Evolutionary conservation across 2,888 invertebrate genomes (phyloP).

Genomic region (Falcaria lacertinaria): DNA sequence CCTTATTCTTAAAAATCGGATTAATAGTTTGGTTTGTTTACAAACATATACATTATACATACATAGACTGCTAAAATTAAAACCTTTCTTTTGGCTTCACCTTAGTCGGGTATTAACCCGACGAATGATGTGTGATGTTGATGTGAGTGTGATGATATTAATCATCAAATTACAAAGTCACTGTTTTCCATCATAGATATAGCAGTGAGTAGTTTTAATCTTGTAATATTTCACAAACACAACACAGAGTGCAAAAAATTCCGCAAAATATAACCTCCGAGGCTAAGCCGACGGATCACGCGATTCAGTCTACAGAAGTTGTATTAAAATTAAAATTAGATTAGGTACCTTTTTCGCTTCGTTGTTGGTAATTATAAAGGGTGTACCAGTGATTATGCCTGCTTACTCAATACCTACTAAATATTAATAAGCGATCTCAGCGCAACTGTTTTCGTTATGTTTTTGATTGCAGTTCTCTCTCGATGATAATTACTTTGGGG

Average conservation of each 20-base stretch:
- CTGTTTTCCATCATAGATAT: no score
- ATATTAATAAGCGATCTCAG: slow-evolving; percentile 66
- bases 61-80: no score
- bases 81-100: no score
- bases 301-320: neutral
- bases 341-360: slow-evolving; percentile 67
- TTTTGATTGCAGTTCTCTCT: slow-evolving; percentile 75
- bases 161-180: no score
- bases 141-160: no score
- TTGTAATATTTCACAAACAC: no score
- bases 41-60: no score
- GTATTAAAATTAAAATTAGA: slow-evolving; percentile 73
- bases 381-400: slow-evolving; percentile 44
- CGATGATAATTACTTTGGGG: slow-evolving; percentile 75
- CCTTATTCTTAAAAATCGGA: no score
- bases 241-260: neutral
- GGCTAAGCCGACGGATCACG: neutral
- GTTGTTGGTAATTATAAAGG: slow-evolving; percentile 63
- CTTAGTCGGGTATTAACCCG: no score
- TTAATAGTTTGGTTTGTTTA: no score
- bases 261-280: neutral
- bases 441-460: slow-evolving; percentile 70
- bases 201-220: no score
- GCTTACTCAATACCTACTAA: slow-evolving; percentile 71
- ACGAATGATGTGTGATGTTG: no score